phyloP scores from a whole-genome alignment of 2,888 invertebrate species.

The Scelioninae gen. 1 region DNA sequence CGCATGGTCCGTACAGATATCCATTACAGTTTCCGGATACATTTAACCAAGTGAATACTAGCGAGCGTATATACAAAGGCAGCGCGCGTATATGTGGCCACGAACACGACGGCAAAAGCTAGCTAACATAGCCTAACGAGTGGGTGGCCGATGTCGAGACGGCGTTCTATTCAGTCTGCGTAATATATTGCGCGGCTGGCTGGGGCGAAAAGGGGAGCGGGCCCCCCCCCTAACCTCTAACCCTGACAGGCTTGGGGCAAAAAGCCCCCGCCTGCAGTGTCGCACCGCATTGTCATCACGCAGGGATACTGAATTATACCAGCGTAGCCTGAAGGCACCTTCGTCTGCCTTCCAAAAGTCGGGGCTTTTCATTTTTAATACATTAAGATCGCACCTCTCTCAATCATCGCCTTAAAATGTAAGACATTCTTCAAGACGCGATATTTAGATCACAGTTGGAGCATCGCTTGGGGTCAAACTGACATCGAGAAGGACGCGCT shows the following conservation, averaged over 20 bases:
- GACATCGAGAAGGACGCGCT: no score
- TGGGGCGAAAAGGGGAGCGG: conserved; percentile 11
- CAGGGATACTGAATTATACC: conserved; percentile 71
- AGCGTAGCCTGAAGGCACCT: conserved; percentile 41
- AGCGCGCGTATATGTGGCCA: conserved; percentile 22
- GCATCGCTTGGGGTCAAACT: not conserved
- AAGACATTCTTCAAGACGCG: not conserved
- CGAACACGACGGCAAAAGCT: conserved; percentile 60
- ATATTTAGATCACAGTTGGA: not conserved
- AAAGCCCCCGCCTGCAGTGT: conserved; percentile 42
- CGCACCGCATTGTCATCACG: conserved; percentile 70
- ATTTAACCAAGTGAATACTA: conserved; percentile 72
- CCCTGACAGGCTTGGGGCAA: conserved; percentile 47
- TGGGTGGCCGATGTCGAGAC: conserved; percentile 60
- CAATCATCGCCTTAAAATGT: not conserved
- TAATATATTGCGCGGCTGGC: conserved; percentile 62
- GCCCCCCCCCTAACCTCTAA: conserved; percentile 23
- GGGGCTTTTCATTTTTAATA: conserved; percentile 40
- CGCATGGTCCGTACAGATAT: conserved; percentile 70
- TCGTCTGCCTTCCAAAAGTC: conserved; percentile 50
- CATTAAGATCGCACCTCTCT: conserved; percentile 24
- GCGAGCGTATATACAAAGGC: conserved; percentile 31
- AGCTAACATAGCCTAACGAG: conserved; percentile 65
- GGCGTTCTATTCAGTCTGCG: conserved; percentile 60
- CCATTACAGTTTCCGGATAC: conserved; percentile 74